Base-by-base conservation (phyloP, 2,888 invertebrate genomes). In the Cremastinae sp. region DNA sequence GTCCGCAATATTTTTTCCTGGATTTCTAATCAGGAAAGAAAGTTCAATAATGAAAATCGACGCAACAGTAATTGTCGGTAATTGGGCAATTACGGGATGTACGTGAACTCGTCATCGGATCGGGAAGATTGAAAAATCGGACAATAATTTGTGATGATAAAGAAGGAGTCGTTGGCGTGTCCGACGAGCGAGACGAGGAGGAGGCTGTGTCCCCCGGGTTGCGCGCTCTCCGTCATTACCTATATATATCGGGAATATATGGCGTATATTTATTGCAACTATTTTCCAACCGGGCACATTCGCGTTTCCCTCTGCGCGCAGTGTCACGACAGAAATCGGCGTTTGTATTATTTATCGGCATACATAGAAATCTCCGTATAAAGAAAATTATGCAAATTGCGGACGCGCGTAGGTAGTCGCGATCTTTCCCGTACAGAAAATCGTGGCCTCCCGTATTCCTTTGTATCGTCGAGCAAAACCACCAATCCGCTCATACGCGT, bases 341-440 rank as follows among this genome's bases (percentile, higher is more conserved):
- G 58, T 73, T 59, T 45, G 12, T 41, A 45, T 64, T 64, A 72
- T 76, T 66, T 56, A 71, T 71, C 61, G 61, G 22, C 49, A 20
- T 47, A 66, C 45, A 72, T 72, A 72, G 28, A 28, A 72, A 69
- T 69, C n/a, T n/a, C 45, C 56, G 45, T 59, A 76, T 76, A 69
- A 76, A 76, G 72, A 76, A 76, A 76, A 76, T 76, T 76, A 76
- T 76, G 76, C 72, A 69, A 72, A 76, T 62, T 73, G 38, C 22
- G 34, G 14, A 28, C 28, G 64, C 49, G 72, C 76, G 76, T 76
- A 68, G 76, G 76, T 64, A 72, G 69, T 47, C 71, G 58, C 61
- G 43, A 14, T 22, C 66, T 72, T 47, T 69, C 58, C 16, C 51
- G 36, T 43, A 56, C 14, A 18, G 36, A 43, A 41, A 41, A 28